Conservation (phyloP, 2,888 invertebrate genomes). For the Cantharis nigra region DNA sequence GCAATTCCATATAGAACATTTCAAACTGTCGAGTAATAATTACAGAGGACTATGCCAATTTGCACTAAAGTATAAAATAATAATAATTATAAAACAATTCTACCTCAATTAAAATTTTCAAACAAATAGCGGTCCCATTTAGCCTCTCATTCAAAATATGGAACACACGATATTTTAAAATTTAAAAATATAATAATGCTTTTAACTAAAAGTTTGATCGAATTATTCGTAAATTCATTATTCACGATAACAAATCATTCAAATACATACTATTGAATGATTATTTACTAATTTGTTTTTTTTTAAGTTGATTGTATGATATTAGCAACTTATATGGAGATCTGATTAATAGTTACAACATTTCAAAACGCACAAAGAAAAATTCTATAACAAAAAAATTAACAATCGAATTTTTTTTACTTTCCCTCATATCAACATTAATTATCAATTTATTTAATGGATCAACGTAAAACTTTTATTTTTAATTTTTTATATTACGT, state of each 20-base stretch:
- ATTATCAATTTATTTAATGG: background rate
- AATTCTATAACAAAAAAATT: background rate
- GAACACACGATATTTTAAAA: background rate
- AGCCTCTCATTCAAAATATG: background rate
- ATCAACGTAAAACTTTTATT: background rate
- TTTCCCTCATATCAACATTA: background rate
- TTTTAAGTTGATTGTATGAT: background rate
- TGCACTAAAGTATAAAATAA: background rate
- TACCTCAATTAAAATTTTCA: background rate
- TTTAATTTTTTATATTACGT: background rate
- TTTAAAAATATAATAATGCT: background rate
- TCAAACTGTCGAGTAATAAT: background rate
- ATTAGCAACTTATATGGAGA: background rate
- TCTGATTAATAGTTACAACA: background rate
- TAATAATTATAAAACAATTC: background rate
- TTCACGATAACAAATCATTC: background rate
- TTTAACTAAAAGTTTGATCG: background rate
- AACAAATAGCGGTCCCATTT: background rate
- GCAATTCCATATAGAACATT: background rate
- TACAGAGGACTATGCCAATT: background rate
- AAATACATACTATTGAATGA: background rate
- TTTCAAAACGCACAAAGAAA: background rate
- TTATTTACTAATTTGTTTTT: background rate
- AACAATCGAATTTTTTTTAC: background rate
- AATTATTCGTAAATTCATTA: background rate